These are phyloP conservation scores for Phaethon lepturus DNA, from an alignment of 2,113 vertebrate species.

Conservation along the genomic window DNA sequence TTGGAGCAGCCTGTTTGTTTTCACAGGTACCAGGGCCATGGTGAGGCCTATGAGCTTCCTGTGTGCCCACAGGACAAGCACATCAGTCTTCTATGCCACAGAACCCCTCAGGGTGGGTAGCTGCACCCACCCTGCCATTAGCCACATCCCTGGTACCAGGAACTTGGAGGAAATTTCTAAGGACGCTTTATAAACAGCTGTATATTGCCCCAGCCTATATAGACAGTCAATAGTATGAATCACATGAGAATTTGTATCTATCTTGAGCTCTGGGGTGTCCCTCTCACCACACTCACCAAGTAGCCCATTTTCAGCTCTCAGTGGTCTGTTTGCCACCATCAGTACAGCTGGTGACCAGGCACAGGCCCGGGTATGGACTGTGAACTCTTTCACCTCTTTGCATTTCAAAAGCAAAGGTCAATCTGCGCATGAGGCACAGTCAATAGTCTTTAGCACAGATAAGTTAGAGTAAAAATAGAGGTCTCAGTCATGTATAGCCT, in stretches of 20 bases:
- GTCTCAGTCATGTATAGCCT: background rate
- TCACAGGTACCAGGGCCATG: background rate
- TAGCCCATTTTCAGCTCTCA: background rate
- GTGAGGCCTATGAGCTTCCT: background rate
- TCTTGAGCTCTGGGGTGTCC: background rate
- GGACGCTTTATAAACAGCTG: background rate
- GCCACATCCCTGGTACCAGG: background rate
- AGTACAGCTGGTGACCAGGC: background rate
- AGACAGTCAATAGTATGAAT: background rate
- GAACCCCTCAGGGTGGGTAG: background rate
- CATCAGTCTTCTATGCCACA: background rate
- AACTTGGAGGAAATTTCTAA: background rate
- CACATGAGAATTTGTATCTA: too few relatives aligned
- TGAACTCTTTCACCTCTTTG: background rate
- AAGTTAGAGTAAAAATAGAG: background rate
- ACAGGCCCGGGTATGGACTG: background rate
- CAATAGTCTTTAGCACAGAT: background rate
- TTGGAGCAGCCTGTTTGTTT: background rate
- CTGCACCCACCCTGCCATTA: background rate
- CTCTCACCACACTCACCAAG: background rate
- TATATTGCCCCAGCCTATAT: background rate
- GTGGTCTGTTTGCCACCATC: background rate
- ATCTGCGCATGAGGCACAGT: background rate
- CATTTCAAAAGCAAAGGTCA: background rate
- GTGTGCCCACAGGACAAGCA: rapidly evolving